Percentiles rank a stretch among this genome's conserved stretches.
phyloP scores from a whole-genome alignment of 2,113 vertebrate genomes.

The Entomyzon cyanotis region DNA sequence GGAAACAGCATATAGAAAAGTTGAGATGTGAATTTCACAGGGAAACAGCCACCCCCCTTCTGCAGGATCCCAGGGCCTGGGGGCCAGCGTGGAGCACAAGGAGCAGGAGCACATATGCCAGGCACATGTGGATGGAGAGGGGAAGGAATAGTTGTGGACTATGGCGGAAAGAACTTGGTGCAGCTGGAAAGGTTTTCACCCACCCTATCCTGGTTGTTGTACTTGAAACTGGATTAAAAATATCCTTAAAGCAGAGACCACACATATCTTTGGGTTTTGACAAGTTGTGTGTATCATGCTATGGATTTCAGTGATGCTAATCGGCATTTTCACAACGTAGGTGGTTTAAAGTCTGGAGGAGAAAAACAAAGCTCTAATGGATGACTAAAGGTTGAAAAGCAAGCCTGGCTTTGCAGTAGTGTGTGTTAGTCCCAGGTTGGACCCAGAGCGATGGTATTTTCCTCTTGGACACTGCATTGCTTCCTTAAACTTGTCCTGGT shows the following conservation, averaged over 20 bases:
- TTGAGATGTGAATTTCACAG: background rate
- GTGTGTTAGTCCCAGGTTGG: background rate
- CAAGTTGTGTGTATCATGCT: too few relatives aligned
- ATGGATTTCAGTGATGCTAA: background rate
- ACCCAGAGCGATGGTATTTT: background rate
- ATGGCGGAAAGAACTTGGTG: background rate
- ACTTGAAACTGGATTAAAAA: background rate
- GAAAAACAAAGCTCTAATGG: background rate
- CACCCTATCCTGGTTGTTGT: background rate
- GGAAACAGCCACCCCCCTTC: background rate
- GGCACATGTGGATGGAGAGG: background rate
- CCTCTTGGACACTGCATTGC: rapidly evolving
- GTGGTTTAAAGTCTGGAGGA: background rate
- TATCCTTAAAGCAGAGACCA: background rate
- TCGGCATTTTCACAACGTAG: background rate
- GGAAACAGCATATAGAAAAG: background rate
- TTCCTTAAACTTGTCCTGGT: background rate
- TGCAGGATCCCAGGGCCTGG: background rate
- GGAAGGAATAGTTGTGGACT: background rate
- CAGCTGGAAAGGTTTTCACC: background rate
- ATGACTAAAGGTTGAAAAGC: background rate
- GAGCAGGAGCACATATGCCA: background rate
- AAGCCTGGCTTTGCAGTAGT: background rate
- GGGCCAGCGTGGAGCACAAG: background rate
- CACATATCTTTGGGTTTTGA: background rate